Conservation (phyloP, 2,113 vertebrate genomes). For the Zapus hudsonius region DNA sequence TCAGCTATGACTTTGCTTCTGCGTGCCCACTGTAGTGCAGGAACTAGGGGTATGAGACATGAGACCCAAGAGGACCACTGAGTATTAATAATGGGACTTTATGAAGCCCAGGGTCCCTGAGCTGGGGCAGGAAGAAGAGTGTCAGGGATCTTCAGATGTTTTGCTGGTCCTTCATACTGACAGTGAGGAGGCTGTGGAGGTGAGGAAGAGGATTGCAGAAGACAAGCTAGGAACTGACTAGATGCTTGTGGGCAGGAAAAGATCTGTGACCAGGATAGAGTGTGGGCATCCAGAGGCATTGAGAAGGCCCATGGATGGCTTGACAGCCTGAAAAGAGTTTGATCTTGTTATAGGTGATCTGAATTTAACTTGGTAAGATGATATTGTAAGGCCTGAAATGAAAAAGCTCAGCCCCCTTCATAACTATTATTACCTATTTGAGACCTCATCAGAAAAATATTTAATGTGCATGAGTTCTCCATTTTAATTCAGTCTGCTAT, state of each 20-base stretch:
- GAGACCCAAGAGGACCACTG: background rate
- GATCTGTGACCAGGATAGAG: no score
- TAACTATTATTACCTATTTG: background rate
- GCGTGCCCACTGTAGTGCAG: background rate
- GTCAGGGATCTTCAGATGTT: background rate
- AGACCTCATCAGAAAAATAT: background rate
- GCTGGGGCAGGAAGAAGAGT: background rate
- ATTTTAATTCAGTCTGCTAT: background rate
- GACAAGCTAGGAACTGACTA: fast-evolving
- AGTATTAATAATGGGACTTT: background rate
- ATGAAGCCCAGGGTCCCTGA: background rate
- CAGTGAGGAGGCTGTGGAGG: background rate
- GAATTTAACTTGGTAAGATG: background rate
- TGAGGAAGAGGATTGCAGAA: fast-evolving
- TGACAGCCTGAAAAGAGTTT: background rate
- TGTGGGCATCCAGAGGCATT: fast-evolving
- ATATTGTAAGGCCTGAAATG: background rate
- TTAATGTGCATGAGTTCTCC: background rate
- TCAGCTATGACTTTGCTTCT: background rate
- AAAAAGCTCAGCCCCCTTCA: background rate
- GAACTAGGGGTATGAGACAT: background rate
- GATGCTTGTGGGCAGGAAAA: background rate
- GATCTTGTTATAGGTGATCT: background rate
- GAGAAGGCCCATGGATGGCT: background rate
- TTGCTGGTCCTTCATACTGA: background rate